Conservation (phyloP, 2,113 vertebrate genomes). For the Salvelinus fontinalis region DNA sequence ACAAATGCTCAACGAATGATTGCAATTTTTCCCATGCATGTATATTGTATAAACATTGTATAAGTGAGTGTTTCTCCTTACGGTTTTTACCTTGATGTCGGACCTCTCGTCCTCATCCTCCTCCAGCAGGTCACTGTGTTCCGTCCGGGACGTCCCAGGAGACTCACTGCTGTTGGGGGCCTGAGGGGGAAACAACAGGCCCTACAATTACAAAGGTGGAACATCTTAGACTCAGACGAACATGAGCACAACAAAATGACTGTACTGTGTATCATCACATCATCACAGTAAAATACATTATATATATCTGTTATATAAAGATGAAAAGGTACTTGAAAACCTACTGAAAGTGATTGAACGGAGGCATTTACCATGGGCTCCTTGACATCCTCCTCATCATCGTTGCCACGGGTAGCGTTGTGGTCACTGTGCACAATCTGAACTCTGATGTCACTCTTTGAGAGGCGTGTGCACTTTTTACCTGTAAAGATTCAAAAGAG, state of each 20-base stretch:
- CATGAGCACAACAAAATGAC: not conserved
- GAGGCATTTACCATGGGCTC: constrained; percentile 76
- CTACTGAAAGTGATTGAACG: no score
- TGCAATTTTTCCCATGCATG: no score
- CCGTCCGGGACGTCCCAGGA: constrained; percentile 80
- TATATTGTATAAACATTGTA: no score
- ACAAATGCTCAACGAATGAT: no score
- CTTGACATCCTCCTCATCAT: constrained; percentile 81
- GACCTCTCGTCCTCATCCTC: constrained; percentile 83
- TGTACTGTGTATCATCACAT: constrained; percentile 10
- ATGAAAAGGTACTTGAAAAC: no score
- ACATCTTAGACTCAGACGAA: not conserved
- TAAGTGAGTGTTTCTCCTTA: not conserved
- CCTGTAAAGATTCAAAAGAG: constrained; percentile 49
- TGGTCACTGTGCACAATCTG: constrained; percentile 83
- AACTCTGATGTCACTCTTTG: constrained; percentile 84
- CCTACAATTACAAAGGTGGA: constrained; percentile 51
- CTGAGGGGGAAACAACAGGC: constrained; percentile 64
- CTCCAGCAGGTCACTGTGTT: constrained; percentile 83
- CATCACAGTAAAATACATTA: not conserved
- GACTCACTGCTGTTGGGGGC: constrained; percentile 85
- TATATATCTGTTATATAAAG: constrained; percentile 6
- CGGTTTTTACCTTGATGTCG: constrained; percentile 78
- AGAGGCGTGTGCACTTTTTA: constrained; percentile 80
- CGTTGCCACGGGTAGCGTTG: constrained; percentile 78